A percentile compares a stretch with the other conserved stretches of the same genome.
Evolutionary conservation across 2,113 vertebrate genomes (phyloP).

Genomic region (Alaudala cheleensis): DNA sequence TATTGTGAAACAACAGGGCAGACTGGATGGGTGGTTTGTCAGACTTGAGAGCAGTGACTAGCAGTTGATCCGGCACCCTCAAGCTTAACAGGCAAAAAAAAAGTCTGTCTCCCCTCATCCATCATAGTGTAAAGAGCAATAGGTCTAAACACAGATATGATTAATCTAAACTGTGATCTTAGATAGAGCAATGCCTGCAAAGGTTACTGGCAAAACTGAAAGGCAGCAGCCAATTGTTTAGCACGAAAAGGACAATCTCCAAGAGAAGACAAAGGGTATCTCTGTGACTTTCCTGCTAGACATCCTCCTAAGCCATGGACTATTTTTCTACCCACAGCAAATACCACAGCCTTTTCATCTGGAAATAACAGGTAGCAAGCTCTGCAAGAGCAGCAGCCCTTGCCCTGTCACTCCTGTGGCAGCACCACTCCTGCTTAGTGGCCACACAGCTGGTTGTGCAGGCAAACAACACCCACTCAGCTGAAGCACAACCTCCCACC

Average conservation of each 20-base stretch:
- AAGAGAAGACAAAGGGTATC: neutral
- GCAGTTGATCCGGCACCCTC: neutral
- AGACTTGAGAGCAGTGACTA: neutral
- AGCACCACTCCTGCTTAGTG: neutral
- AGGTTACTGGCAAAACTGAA: neutral
- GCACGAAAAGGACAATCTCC: neutral
- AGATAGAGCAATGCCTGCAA: neutral
- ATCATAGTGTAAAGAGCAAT: neutral
- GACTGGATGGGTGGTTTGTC: neutral
- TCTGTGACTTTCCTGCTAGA: neutral
- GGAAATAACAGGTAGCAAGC: neutral
- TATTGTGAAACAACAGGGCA: neutral
- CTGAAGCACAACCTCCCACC: neutral
- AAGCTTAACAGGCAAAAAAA: neutral
- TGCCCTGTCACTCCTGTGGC: neutral
- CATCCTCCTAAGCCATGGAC: neutral
- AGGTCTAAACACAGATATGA: neutral
- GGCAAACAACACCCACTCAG: accelerated
- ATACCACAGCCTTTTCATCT: neutral
- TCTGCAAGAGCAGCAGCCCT: neutral
- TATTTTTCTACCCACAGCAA: neutral
- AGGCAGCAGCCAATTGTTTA: neutral
- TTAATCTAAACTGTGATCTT: neutral
- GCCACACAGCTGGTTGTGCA: neutral
- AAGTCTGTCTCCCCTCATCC: neutral